Percentiles rank a stretch among this genome's conserved stretches.
Conservation (phyloP, 2,888 invertebrate species). For the Sylvicola fuscatus region DNA sequence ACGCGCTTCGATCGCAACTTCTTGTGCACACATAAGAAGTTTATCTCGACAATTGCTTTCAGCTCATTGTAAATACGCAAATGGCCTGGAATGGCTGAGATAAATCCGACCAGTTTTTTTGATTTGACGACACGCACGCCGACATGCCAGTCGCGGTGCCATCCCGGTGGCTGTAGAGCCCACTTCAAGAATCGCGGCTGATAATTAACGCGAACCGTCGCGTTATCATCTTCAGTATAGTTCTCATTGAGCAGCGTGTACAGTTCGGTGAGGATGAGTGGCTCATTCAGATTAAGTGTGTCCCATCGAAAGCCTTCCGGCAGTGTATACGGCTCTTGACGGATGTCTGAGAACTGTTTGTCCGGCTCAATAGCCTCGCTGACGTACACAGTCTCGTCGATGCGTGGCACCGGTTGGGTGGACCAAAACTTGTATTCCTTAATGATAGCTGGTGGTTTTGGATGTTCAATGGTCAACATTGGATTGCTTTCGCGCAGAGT, state of each 20-base stretch:
- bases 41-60: conserved; percentile 94
- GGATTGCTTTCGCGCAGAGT: too few species aligned
- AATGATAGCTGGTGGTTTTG: too few species aligned
- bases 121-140: conserved; percentile 90
- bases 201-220: conserved; percentile 99
- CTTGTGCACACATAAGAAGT: conserved; percentile 98
- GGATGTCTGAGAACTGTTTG: conserved; percentile 60
- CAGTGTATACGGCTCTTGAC: conserved; percentile 78
- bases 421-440: conserved; percentile 97
- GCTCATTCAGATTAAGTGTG: conserved; percentile 77
- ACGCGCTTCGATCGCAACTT: conserved; percentile 92
- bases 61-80: conserved; percentile 71
- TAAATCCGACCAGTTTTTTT: conserved; percentile 88
- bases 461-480: too few species aligned
- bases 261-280: conserved; percentile 71
- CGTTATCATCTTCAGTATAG: conserved; percentile 99
- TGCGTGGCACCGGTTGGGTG: conserved; percentile 96
- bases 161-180: conserved; percentile 96
- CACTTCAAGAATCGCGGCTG: conserved; percentile 92
- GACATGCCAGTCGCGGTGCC: conserved; percentile 87
- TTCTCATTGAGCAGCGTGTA: conserved; percentile 94
- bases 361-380: conserved; percentile 87
- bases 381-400: conserved; percentile 78
- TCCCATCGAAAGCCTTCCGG: conserved; percentile 95
- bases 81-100: conserved; percentile 91